phyloP scores from a whole-genome alignment of 2,113 vertebrate species.

The Nerophis lumbriciformis region DNA sequence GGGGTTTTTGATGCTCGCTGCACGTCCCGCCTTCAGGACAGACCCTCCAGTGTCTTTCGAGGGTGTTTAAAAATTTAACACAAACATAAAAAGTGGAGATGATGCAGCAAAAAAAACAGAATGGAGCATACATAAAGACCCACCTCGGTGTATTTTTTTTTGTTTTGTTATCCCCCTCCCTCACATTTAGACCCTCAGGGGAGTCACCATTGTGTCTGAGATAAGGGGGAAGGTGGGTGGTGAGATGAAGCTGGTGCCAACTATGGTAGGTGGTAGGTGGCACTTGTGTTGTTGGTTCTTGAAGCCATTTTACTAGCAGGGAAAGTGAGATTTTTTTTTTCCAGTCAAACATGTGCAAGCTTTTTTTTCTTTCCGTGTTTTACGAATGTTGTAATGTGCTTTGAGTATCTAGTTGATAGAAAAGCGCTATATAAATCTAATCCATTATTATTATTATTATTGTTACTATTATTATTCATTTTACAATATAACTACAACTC shows the following conservation, averaged over 20 bases:
- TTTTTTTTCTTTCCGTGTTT: no score
- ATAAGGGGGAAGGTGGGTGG: conserved; percentile 53
- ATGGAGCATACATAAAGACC: conserved; percentile 11
- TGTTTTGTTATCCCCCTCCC: conserved; percentile 40
- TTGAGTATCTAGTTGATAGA: no score
- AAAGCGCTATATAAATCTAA: no score
- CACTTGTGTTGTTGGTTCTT: conserved; percentile 8
- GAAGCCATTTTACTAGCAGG: not conserved
- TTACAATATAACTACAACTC: no score
- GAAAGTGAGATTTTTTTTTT: not conserved
- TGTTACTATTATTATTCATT: no score
- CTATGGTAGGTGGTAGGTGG: conserved; percentile 39
- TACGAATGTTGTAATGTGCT: no score
- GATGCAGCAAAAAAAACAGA: conserved; percentile 12
- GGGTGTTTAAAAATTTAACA: conserved; percentile 10
- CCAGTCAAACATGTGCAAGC: no score
- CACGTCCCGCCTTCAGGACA: no score
- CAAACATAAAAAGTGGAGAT: conserved; percentile 5
- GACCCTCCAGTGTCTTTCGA: conserved; percentile 8
- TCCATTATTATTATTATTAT: no score
- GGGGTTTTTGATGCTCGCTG: conserved; percentile 1
- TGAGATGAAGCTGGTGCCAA: conserved; percentile 34
- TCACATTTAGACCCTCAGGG: conserved; percentile 46
- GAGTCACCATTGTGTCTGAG: conserved; percentile 39
- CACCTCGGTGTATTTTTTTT: conserved; percentile 34